Evolutionary conservation across 1,140 invertebrate species (phyloP).

Genomic region (Subanguina moxae): DNA sequence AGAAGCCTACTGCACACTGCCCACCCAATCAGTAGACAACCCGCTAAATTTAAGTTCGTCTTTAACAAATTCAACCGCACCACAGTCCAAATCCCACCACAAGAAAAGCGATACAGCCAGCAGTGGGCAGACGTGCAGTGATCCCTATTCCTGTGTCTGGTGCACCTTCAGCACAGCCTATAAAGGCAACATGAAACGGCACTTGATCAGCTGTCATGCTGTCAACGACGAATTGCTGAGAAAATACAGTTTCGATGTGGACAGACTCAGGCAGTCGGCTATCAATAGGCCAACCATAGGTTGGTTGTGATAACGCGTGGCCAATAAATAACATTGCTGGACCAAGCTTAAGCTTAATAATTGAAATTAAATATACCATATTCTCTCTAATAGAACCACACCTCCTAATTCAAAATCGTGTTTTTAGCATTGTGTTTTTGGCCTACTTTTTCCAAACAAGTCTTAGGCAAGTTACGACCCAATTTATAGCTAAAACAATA

Average conservation of each 20-base stretch:
- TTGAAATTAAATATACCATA: no score
- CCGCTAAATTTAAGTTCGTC: background rate
- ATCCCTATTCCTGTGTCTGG: conserved; percentile 35
- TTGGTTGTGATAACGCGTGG: no score
- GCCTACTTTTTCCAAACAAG: no score
- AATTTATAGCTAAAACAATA: no score
- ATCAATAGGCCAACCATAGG: background rate
- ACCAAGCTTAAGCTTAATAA: no score
- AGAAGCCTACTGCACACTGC: no score
- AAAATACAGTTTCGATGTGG: background rate
- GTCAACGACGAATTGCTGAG: conserved; percentile 5
- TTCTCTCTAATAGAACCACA: no score
- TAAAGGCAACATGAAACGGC: conserved; percentile 57
- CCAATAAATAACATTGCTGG: no score
- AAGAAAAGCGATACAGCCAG: background rate
- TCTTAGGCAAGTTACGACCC: no score
- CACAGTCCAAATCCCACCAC: background rate
- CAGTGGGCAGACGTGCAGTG: background rate
- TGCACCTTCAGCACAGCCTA: conserved; percentile 53
- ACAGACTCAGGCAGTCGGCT: background rate
- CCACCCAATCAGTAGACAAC: background rate
- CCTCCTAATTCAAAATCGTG: no score
- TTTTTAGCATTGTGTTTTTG: no score
- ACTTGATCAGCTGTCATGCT: conserved; percentile 49
- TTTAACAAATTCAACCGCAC: background rate